phyloP scores from a whole-genome alignment of 2,888 invertebrate genomes.

The Philaethria dido region DNA sequence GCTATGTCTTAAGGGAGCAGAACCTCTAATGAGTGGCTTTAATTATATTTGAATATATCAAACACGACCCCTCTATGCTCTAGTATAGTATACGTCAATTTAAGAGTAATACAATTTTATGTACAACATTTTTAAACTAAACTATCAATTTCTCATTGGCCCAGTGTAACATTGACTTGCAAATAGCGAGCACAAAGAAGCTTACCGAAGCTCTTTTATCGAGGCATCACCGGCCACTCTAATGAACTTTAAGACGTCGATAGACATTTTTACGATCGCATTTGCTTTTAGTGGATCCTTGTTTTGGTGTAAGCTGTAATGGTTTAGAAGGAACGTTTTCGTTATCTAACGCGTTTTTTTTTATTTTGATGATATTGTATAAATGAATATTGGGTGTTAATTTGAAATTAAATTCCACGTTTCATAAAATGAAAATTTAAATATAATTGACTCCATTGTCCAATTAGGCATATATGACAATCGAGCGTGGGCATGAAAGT shows the following conservation, averaged over 20 bases:
- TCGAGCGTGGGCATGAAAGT: too few relatives aligned
- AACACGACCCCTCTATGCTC: too few relatives aligned
- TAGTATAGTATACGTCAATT: too few relatives aligned
- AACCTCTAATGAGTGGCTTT: too few relatives aligned
- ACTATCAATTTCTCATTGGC: slow-evolving; percentile 37
- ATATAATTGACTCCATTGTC: too few relatives aligned
- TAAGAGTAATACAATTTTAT: not conserved
- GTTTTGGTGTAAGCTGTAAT: slow-evolving; percentile 43
- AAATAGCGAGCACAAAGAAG: slow-evolving; percentile 44
- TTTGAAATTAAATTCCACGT: too few relatives aligned
- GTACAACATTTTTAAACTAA: slow-evolving; percentile 22
- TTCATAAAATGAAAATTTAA: too few relatives aligned
- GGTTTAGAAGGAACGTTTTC: slow-evolving; percentile 17
- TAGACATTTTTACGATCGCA: slow-evolving; percentile 60
- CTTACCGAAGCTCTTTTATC: slow-evolving; percentile 45
- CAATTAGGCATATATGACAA: too few relatives aligned
- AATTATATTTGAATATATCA: too few relatives aligned
- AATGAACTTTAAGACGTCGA: slow-evolving; percentile 61
- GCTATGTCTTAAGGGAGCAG: too few relatives aligned
- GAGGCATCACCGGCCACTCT: slow-evolving; percentile 50
- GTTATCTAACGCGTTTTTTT: slow-evolving; percentile 13
- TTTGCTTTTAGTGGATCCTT: slow-evolving; percentile 46
- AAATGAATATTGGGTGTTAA: slow-evolving; percentile 11
- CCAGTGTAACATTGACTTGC: slow-evolving; percentile 38
- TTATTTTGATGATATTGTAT: not conserved